Base-by-base conservation (phyloP, 2,113 vertebrate genomes). In the Cinclus cinclus region DNA sequence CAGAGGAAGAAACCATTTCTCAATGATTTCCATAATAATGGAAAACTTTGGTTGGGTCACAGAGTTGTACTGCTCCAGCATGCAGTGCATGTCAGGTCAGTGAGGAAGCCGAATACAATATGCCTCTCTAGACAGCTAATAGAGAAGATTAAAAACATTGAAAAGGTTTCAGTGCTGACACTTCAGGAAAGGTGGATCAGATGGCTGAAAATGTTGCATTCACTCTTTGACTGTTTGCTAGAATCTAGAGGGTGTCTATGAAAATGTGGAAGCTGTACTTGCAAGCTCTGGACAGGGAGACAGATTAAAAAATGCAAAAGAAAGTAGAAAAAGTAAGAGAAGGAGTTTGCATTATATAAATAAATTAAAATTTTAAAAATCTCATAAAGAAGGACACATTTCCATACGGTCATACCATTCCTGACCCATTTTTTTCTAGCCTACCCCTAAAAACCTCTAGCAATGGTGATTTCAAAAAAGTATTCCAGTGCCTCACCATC, bases 231-330 rank as follows among this genome's bases (percentile, higher is more conserved):
- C 18, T 81, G 20, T 5, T 56, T 64, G 5, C 13, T 91, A 10
- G 11, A 50, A 86, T 71, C 53, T 27, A 31, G 58, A 67, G 19
- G 8, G 11, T 49, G 7, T 42, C 44, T 10, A 15, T 83, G 49
- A 58, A 79, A 60, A 80, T 24, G 22, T n/a, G 17, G 28, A 42
- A 80, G 11, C 7, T 83, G 15, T 44, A 28, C 35, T 52, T 87
- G 25, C 5, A 68, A 55, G 15, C 10, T 86, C 58, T 80, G 39
- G 18, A 63, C 86, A 37, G 5, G 7, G 39, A 79, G 69, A 17
- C 0, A 7, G 5, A 15, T 28, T 19, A 5, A 3, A 53, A 65
- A 46, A 10, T 37, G 4, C 2, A 15, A 47, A 8, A 35, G 1
- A 87, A 92, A 81, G 24, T 2, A 64, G 10, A 28, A 64, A 65